Base-by-base conservation (phyloP, 2,113 vertebrate species). In the Trachemys scripta region DNA sequence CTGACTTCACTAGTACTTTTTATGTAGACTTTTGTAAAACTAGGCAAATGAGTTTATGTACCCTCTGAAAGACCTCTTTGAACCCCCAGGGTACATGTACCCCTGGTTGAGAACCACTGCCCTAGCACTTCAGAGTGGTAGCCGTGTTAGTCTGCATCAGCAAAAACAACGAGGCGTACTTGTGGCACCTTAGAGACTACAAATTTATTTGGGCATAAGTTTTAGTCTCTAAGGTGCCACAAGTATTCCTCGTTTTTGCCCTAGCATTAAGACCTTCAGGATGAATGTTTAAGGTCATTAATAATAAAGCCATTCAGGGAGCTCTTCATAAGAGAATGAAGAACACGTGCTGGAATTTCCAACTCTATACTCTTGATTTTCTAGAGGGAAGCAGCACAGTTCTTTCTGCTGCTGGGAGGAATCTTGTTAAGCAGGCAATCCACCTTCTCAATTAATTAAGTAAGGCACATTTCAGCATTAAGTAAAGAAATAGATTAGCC, bases 371-470 rank as follows among this genome's bases (percentile, higher is more conserved):
- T 12, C 31, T 20, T 45, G 8, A 49, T 5, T 57, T 42, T 90
- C 25, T 10, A 10, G 8, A 84, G 29, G 79, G 65, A 85, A 93
- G 16, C 16, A 81, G 25, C 7, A 56, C 25, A 84, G 20, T 80
- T 93, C 65, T 69, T 93, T 69, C 45, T 35, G 49, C 2, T 59
- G 1, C 42, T 62, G 13, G 11, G 57, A 20, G 69, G n/a, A 65
- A 24, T 51, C 78, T 80, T 94, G 53, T 27, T 72, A 75, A 79
- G 57, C 62, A 80, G 38, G 47, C 5, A 65, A 8, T 83, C 85
- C 54, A 88, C 27, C 22, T 93, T 51, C 72, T 65, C 94, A 25
- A 27, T 84, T n/a, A 65, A 95, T 84, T n/a, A 65, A 95, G 79
- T 82, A 57, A 85, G 86, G 4, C 93, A 50, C 78, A 82, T 84